A percentile compares a stretch with the other conserved stretches of the same genome.
Conservation (phyloP, 2,888 invertebrate species). For the Nipponacmea schrenckii region DNA sequence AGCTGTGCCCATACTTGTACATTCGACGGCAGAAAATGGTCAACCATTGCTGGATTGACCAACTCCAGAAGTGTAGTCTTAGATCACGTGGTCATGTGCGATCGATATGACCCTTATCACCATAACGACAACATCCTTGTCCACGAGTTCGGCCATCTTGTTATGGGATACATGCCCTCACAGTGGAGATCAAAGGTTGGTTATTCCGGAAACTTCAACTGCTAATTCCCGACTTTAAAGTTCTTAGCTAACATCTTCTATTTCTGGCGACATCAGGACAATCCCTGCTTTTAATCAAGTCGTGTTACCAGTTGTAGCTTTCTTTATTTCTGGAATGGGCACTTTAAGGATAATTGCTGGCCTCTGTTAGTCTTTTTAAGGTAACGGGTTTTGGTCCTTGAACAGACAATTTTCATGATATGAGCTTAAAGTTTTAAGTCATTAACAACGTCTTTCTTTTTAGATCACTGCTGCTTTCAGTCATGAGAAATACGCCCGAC, state of each 20-base stretch:
- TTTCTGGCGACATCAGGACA: no score
- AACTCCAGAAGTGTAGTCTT: slow-evolving; percentile 15
- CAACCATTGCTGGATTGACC: slow-evolving; percentile 20
- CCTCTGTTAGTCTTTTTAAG: no score
- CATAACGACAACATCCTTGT: slow-evolving; percentile 18
- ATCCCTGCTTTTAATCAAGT: no score
- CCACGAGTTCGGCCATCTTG: slow-evolving; percentile 25
- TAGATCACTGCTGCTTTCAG: slow-evolving; percentile 39
- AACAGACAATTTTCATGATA: no score
- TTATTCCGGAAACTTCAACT: background rate
- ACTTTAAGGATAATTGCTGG: no score
- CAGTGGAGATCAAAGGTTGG: slow-evolving; percentile 20
- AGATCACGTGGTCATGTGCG: slow-evolving; percentile 23
- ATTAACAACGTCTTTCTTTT: background rate
- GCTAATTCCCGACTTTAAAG: no score
- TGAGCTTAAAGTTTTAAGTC: no score
- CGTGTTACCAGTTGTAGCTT: no score
- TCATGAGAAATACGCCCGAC: slow-evolving; percentile 31
- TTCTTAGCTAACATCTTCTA: no score
- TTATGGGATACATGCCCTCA: slow-evolving; percentile 22
- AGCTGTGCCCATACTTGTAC: slow-evolving; percentile 24
- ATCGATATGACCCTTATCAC: slow-evolving; percentile 18
- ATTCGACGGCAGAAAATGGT: slow-evolving; percentile 24
- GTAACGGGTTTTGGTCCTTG: no score
- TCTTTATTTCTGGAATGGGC: no score